These are phyloP conservation scores for Uria lomvia DNA, from an alignment of 2,113 vertebrate genomes.

Conservation along the genomic window DNA sequence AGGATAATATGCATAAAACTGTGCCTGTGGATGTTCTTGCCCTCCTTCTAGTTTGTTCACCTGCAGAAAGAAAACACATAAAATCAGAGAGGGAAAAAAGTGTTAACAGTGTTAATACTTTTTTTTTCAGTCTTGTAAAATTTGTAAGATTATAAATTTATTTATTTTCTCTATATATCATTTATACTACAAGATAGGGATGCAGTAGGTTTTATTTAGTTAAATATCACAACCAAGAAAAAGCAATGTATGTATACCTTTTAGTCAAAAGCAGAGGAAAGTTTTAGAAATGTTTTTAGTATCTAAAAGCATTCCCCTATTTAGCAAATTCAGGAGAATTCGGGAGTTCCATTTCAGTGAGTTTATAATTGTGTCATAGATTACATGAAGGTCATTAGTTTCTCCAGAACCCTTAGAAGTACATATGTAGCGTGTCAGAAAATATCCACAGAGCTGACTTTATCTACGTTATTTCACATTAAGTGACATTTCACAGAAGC, in stretches of 20 bases:
- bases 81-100: neutral
- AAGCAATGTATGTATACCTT: neutral
- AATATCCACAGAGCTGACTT: neutral
- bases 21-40: neutral
- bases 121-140: neutral
- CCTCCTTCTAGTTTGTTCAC: neutral
- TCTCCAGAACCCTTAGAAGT: neutral
- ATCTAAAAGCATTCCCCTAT: neutral
- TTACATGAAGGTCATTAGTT: neutral
- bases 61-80: neutral
- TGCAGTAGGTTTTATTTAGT: neutral
- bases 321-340: neutral
- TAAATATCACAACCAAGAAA: neutral
- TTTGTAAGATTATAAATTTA: neutral
- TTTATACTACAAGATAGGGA: neutral
- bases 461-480: neutral
- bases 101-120: neutral
- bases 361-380: neutral
- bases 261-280: neutral
- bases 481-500: neutral
- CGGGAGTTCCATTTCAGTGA: neutral
- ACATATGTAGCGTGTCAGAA: neutral
- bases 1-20: neutral
- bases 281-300: neutral
- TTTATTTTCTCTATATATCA: neutral